Conservation (phyloP, 2,113 vertebrate genomes). For the Passer domesticus region DNA sequence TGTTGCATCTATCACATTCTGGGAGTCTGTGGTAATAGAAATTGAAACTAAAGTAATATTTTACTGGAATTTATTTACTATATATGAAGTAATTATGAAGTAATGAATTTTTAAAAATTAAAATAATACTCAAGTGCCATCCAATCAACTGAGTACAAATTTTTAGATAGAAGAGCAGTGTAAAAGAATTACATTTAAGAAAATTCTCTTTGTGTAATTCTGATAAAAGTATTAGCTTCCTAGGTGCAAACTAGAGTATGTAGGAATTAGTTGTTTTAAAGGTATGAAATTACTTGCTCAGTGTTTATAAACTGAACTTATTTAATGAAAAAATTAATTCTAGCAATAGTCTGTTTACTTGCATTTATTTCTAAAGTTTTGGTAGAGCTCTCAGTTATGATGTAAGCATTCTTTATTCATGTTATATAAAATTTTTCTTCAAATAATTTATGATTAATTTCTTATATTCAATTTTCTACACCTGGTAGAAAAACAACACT, state of each 20-base stretch:
- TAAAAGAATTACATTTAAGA: background rate
- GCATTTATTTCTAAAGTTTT: background rate
- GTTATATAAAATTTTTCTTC: background rate
- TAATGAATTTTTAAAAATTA: background rate
- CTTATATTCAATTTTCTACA: background rate
- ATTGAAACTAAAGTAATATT: background rate
- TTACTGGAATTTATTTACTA: background rate
- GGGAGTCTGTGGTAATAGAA: background rate
- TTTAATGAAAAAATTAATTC: background rate
- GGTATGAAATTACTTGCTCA: background rate
- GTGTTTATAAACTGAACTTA: background rate
- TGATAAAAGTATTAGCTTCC: background rate
- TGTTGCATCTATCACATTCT: background rate
- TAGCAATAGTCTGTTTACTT: background rate
- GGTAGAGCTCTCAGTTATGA: background rate
- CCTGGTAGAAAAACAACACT: background rate
- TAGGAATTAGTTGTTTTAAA: background rate
- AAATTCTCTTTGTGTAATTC: background rate
- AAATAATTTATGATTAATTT: background rate
- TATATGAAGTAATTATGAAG: background rate
- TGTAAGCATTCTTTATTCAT: background rate
- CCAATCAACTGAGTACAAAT: background rate
- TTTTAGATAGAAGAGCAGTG: background rate
- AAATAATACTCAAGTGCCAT: background rate
- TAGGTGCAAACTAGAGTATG: background rate